These are phyloP conservation scores for Amyelois transitella DNA, from an alignment of 1,140 invertebrate genomes.

Conservation along the genomic window DNA sequence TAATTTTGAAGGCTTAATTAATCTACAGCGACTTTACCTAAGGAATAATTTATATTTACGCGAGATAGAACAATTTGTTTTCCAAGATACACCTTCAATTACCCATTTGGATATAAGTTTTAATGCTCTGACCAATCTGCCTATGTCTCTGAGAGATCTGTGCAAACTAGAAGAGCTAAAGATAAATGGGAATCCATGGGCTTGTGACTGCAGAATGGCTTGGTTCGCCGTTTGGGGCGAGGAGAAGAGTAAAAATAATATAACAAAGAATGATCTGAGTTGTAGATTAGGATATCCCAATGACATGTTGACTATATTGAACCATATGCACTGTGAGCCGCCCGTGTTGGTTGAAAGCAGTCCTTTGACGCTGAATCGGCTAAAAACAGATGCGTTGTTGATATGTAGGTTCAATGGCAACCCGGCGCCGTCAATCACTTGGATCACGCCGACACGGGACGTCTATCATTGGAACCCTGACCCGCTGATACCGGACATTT, in stretches of 20 bases:
- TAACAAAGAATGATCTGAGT: conserved; percentile 75
- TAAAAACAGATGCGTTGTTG: conserved; percentile 80
- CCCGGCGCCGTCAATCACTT: conserved; percentile 86
- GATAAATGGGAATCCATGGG: conserved; percentile 85
- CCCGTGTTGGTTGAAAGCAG: conserved; percentile 77
- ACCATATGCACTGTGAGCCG: conserved; percentile 81
- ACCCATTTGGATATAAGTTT: conserved; percentile 82
- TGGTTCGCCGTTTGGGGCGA: conserved; percentile 86
- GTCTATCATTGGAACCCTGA: conserved; percentile 84
- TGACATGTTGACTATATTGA: conserved; percentile 79
- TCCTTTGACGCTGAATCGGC: conserved; percentile 76
- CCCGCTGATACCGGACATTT: conserved; percentile 77
- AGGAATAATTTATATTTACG: conserved; percentile 75
- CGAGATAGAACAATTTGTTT: conserved; percentile 78
- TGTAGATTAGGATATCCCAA: conserved; percentile 79
- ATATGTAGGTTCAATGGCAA: conserved; percentile 86
- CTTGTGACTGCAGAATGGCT: conserved; percentile 91
- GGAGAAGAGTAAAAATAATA: conserved; percentile 65
- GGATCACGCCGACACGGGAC: conserved; percentile 85
- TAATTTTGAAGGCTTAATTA: conserved; percentile 75
- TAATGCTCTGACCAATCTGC: conserved; percentile 83
- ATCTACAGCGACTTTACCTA: conserved; percentile 76
- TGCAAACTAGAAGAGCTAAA: conserved; percentile 78
- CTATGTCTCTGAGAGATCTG: conserved; percentile 80
- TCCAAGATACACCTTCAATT: conserved; percentile 76